Base-by-base conservation (phyloP, 2,888 invertebrate species). In the Autographa gamma region DNA sequence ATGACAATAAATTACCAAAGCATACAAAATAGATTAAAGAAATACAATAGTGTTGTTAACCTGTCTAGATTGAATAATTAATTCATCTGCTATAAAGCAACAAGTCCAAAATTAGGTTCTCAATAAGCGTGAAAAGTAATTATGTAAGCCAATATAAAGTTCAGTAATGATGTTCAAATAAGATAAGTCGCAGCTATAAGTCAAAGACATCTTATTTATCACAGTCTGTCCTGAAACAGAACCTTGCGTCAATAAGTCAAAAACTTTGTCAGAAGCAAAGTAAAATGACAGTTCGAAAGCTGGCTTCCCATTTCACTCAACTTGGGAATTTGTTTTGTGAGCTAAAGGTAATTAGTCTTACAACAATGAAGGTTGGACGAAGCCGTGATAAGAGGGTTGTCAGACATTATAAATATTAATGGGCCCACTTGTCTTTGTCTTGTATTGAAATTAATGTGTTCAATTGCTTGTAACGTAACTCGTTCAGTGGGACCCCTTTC, bases 371-470 rank as follows among this genome's bases (percentile, higher is more conserved):
- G 70, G 80, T 82, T 82, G 73, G 73, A 69, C 69, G 64, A 52
- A 63, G 59, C 60, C 64, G 52, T 73, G 78, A 78, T 78, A 78
- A 78, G 78, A 69, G 78, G 81, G 78, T 80, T 88, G 89, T 86
- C 82, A 80, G 77, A 83, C 82, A 89, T 90, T 86, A 93, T 93
- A 91, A 92, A 93, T 93, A 93, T 93, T 92, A 92, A 93, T 92
- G 87, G 86, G 86, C 76, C 78, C 87, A 89, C 87, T 92, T 89
- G 89, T 86, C 88, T 89, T 88, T 91, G 88, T 89, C 83, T 87
- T 85, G 85, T 90, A 93, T 93, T 93, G 88, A 92, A 93, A 95
- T 93, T 92, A 92, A 94, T 94, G 93, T 86, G 86, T 88, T 87
- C 92, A 91, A 91, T 93, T 93, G 90, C 84, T 85, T 69, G 84